phyloP scores from a whole-genome alignment of 2,113 vertebrate genomes.

The Felis catus region F.catus_Fca126_mat1.0 CM031420.1:150681001-150681500 shows the following conservation, averaged over 20 bases:
- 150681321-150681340: too few species aligned
- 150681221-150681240: background rate
- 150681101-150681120: background rate
- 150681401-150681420: background rate
- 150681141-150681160: background rate
- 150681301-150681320: too few species aligned
- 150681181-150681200: background rate
- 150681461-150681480: too few species aligned
- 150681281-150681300: background rate
- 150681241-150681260: too few species aligned
- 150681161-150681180: background rate
- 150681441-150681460: too few species aligned
- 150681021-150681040: background rate
- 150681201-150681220: background rate
- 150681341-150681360: background rate
- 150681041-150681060: background rate
- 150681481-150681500: too few species aligned
- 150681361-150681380: background rate
- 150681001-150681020: background rate
- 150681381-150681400: background rate
- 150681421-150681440: too few species aligned
- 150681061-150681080: background rate
- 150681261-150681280: too few species aligned
- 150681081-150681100: background rate
- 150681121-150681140: background rate